Percentiles rank a stretch among this genome's conserved stretches.
phyloP scores from a whole-genome alignment of 1,140 invertebrate species.

The Fopius arisanus region DNA sequence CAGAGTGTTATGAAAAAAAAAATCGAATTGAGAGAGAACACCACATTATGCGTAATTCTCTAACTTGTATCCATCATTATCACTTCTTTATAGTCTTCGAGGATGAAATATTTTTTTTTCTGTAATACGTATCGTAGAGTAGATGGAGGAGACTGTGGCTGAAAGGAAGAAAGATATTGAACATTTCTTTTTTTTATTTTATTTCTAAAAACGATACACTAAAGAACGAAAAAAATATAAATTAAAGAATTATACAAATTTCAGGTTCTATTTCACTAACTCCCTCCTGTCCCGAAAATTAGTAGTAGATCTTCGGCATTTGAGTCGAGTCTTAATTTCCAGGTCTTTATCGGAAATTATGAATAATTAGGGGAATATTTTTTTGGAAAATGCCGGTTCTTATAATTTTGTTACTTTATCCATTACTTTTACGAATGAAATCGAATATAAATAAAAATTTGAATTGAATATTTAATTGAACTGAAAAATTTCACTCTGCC shows the following conservation, averaged over 20 bases:
- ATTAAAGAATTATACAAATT: slow-evolving; percentile 29
- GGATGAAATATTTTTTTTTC: slow-evolving; percentile 9
- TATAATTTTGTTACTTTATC: not conserved
- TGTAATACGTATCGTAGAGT: slow-evolving; percentile 19
- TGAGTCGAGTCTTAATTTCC: no score
- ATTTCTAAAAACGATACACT: slow-evolving; percentile 8
- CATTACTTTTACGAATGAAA: not conserved
- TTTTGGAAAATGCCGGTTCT: no score
- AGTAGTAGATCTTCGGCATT: no score
- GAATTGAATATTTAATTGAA: no score
- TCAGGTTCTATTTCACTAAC: not conserved
- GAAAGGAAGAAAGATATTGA: not conserved
- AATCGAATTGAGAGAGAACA: slow-evolving; percentile 21
- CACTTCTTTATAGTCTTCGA: slow-evolving; percentile 27
- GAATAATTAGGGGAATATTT: no score
- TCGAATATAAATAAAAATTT: not conserved
- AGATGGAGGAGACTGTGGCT: slow-evolving; percentile 20
- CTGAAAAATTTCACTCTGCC: no score
- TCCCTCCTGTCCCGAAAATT: not conserved
- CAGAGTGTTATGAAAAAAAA: slow-evolving; percentile 31
- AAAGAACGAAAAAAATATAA: slow-evolving; percentile 27
- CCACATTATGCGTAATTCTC: slow-evolving; percentile 43
- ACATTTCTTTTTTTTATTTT: slow-evolving; percentile 18
- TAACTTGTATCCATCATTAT: slow-evolving; percentile 41
- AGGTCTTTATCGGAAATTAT: no score